Evolutionary conservation across 2,888 invertebrate genomes (phyloP).

Genomic region (Lasioglossum zephyrum): DNA sequence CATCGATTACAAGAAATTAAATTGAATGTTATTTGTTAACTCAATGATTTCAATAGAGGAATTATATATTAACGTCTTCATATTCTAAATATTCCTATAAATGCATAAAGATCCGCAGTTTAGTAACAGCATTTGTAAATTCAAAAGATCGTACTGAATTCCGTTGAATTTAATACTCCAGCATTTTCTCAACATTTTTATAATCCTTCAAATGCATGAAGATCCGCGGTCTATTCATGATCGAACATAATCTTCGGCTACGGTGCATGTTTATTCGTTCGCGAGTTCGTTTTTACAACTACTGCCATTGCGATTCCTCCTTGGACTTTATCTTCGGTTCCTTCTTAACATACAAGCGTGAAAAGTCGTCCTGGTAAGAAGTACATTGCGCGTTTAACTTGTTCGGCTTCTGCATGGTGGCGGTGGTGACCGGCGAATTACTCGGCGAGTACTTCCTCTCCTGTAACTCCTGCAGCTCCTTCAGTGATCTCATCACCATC

Average conservation of each 20-base stretch:
- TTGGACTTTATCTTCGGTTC: slow-evolving; percentile 79
- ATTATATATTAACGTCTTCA: too few species aligned
- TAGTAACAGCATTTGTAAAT: too few species aligned
- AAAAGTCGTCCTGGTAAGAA: slow-evolving; percentile 77
- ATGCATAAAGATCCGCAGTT: too few species aligned
- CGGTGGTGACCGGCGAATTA: slow-evolving; percentile 75
- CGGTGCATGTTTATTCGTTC: slow-evolving; percentile 34
- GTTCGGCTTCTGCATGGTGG: slow-evolving; percentile 72
- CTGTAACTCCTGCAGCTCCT: slow-evolving; percentile 81
- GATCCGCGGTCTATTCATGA: background rate
- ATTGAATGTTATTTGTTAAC: too few species aligned
- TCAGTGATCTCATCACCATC: slow-evolving; percentile 82
- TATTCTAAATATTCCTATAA: too few species aligned
- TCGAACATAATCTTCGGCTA: slow-evolving; percentile 43
- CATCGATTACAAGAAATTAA: too few species aligned
- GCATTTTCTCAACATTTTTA: too few species aligned
- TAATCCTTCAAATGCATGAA: too few species aligned
- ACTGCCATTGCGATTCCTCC: slow-evolving; percentile 79
- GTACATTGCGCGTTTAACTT: slow-evolving; percentile 76
- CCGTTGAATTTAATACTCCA: too few species aligned
- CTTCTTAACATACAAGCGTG: slow-evolving; percentile 79
- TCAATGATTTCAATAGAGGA: too few species aligned
- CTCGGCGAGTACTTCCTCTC: slow-evolving; percentile 79
- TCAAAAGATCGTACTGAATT: too few species aligned
- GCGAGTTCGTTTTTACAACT: slow-evolving; percentile 1